Evolutionary conservation across 2,888 invertebrate species (phyloP), one percentile per base, ranked within the genome.

Genomic region (Pogonocherus hispidulus): DNA sequence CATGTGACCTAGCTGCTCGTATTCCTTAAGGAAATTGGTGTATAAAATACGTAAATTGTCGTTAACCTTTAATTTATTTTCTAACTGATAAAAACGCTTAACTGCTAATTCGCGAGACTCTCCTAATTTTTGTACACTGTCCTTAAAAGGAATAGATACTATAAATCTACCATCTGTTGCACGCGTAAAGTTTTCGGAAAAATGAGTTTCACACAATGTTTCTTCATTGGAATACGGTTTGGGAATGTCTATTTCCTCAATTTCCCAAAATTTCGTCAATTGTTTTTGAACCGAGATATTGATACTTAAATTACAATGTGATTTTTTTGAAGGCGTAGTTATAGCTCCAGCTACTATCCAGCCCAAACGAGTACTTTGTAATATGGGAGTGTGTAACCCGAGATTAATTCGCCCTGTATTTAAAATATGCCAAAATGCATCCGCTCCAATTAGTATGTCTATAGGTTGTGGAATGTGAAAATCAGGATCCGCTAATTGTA

Each of bases 401-500:
- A 32, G 16, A 11, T 32, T 49, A 9, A 60, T 49, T 47, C 23
- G 27, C 18, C 27, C 14, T 8, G 47, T n/a, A 46, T 27, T 1
- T 23, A 46, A 59, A n/a, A 57, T 2, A 3, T 57, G 9, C 57
- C 57, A 57, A 46, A 57, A 57, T 8, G 23, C n/a, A 46, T 57
- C 57, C 20, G 57, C 20, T 5, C 57, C 57, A 18, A 47, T 47
- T 68, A 68, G 56, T 44, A 70, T 35, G 14, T 71, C 71, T 22
- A 71, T 69, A 2, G 68, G 23, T 20, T 52, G 18, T 9, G 68
- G 66, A 41, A 59, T 22, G 49, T 60, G 9, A 57, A 63, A 71
- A 9, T 66, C 37, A 6, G 63, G 63, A 37, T 71, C 66, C 3
- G 69, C 69, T 60, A 71, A 47, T 18, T 27, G 2, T 9, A 67